Percentiles rank a stretch among this genome's conserved stretches.
phyloP scores from a whole-genome alignment of 2,113 vertebrate species.

The Perca flavescens region DNA sequence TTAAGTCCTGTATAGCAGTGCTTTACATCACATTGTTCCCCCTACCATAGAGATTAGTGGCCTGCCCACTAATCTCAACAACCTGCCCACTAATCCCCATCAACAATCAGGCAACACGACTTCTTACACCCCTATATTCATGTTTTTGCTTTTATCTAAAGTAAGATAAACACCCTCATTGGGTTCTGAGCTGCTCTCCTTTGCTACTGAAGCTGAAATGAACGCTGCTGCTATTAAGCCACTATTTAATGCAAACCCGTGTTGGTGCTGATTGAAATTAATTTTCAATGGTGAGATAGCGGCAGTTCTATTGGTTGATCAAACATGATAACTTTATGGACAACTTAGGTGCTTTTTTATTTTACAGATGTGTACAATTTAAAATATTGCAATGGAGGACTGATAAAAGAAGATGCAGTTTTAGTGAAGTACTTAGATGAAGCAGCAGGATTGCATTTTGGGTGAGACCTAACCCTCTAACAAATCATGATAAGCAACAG shows the following conservation, averaged over 20 bases:
- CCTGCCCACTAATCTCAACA: constrained; percentile 37
- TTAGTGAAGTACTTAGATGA: neutral
- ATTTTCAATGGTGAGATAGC: neutral
- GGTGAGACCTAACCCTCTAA: neutral
- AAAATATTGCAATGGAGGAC: neutral
- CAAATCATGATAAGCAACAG: neutral
- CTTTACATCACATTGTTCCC: constrained; percentile 13
- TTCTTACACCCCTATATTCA: constrained; percentile 20
- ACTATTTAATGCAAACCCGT: neutral
- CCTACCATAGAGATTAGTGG: constrained; percentile 27
- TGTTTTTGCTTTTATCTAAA: constrained; percentile 33
- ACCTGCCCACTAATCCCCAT: constrained; percentile 51
- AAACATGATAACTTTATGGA: neutral
- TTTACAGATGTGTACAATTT: neutral
- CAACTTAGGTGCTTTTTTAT: neutral
- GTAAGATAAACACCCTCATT: constrained; percentile 25
- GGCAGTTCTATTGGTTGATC: neutral
- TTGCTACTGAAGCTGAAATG: neutral
- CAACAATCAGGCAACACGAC: constrained; percentile 38
- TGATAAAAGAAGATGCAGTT: neutral
- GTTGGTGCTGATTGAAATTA: neutral
- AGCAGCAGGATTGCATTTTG: neutral
- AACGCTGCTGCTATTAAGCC: neutral
- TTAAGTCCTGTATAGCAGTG: neutral
- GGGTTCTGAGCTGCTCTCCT: constrained; percentile 8